Base-by-base conservation (phyloP, 2,797 vertebrate genomes). In the Hydrolagus colliei region DNA sequence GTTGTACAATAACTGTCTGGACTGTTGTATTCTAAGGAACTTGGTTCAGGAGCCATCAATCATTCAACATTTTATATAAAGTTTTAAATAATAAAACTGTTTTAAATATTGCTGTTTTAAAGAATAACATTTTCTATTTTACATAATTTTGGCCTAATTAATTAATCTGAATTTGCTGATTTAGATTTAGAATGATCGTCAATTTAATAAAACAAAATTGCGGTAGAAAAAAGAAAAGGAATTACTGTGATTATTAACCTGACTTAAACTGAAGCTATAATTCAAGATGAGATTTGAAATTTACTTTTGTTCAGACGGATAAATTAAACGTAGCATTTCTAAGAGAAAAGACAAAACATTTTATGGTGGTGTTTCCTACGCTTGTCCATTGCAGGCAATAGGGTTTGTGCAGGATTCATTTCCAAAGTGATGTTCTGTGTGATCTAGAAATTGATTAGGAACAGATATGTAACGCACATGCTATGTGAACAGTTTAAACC, bases 381-480 rank as follows among this genome's bases (percentile, higher is more conserved):
- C 78, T 71, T 35, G 65, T 71, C 18, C 16, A 84, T 1, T 71
- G 10, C 63, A 67, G 12, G 32, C 65, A 71, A 68, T 13, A 84
- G 4, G 52, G 35, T 71, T 71, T 84, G 79, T 84, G 18, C 79
- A 84, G 79, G 65, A 71, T 84, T 84, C 16, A 84, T 84, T 67
- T 71, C 52, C 65, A 67, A 68, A 67, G 27, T 62, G 27, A 59
- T 63, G 2, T 68, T 18, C 1, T 82, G 32, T 41, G 27, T 67
- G 3, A 32, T 68, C 32, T 82, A 10, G 20, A 84, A 84, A 84
- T 68, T 84, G 14, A 71, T 84, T 63, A 71, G 16, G 65, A 71
- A 84, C 16, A 68, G 65, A 6, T 41, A 52, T 35, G 65, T 84
- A 41, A 41, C 52, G 79, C 35, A 20, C 16, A 68, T 84, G 65